phyloP scores from a whole-genome alignment of 37 sponge, comb jelly and placozoan species.

The Hormiphora californensis region DNA sequence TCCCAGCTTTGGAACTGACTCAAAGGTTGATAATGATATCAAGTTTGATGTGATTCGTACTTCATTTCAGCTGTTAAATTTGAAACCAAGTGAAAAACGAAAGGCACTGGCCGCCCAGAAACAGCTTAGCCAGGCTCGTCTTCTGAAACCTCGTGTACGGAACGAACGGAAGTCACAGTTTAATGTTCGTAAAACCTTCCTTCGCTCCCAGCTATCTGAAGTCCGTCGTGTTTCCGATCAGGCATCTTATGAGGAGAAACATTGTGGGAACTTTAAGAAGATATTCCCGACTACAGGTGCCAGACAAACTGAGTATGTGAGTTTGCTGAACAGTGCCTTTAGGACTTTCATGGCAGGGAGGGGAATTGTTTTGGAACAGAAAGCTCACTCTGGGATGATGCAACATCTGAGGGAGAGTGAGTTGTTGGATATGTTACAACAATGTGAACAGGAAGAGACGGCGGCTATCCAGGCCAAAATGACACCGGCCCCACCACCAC shows the following conservation, averaged over 20 bases:
- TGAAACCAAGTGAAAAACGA: conserved; percentile 54
- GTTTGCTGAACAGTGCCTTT: conserved; percentile 14
- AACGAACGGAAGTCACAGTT: conserved; percentile 1
- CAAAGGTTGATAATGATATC: conserved; percentile 69
- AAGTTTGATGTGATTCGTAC: conserved; percentile 73
- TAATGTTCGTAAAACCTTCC: not conserved
- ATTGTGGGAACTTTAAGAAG: conserved; percentile 9
- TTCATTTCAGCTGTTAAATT: conserved; percentile 63
- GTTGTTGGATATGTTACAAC: conserved; percentile 67
- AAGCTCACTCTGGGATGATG: conserved; percentile 15
- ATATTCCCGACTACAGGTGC: conserved; percentile 30
- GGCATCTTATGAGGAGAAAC: conserved; percentile 8
- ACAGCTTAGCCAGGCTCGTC: conserved; percentile 3
- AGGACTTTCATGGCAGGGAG: conserved; percentile 20
- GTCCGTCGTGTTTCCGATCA: conserved; percentile 12
- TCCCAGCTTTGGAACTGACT: conserved; percentile 78
- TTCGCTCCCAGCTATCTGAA: conserved; percentile 9
- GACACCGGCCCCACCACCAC: not conserved
- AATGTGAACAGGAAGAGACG: conserved; percentile 67
- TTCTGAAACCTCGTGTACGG: conserved; percentile 31
- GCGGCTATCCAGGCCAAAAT: not conserved
- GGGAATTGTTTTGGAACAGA: conserved; percentile 36
- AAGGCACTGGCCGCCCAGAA: conserved; percentile 46
- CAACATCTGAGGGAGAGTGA: conserved; percentile 64
- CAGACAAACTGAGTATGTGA: conserved; percentile 16